Base-by-base conservation (phyloP, 2,888 invertebrate genomes). In the Therioaphis trifolii region DNA sequence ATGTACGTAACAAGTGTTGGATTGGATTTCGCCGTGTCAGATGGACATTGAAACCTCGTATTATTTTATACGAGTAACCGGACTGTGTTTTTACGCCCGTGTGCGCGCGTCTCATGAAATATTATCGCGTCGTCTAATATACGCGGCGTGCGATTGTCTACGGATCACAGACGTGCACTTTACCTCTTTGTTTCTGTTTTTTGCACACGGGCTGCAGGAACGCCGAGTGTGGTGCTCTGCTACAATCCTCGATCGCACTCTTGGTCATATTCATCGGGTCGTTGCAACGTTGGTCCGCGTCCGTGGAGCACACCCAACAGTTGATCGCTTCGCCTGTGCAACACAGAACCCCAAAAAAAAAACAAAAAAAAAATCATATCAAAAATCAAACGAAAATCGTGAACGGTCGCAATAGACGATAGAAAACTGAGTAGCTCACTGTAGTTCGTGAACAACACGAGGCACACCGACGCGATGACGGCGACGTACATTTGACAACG, bases 261-360 rank as follows among this genome's bases (percentile, higher is more conserved):
- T 24, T 82, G 9, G 87, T 89, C 84, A 90, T 90, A 87, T 93
- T 91, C 90, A 94, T 94, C 76, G 93, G 93, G 88, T 95, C 95
- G 71, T 91, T 91, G 88, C 95, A 95, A 86, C 91, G 90, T 14
- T 91, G 91, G 86, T 93, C 93, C 87, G 91, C 89, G 87, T 94
- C 93, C 2, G 94, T 94, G 0, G 93, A 92, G 87, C 95, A 95
- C 14, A 92, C 91, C 93, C 94, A 95, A 88, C 95, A 95, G 87
- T 91, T 91, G 12, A 95, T 89, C 5, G 93, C 90, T 85, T 91
- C 91, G 86, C 92, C 93, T 91, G 90, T 87, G 29, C 18, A n/a
- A 9, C n/a, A n/a, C n/a, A n/a, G n/a, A n/a, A n/a, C n/a, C n/a
- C n/a, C n/a, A n/a, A n/a, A n/a, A n/a, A n/a, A n/a, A n/a, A n/a